Percentiles rank a stretch among this genome's conserved stretches.
Evolutionary conservation across 2,888 invertebrate genomes (phyloP).

Genomic region (Drosophila sordidula): DNA sequence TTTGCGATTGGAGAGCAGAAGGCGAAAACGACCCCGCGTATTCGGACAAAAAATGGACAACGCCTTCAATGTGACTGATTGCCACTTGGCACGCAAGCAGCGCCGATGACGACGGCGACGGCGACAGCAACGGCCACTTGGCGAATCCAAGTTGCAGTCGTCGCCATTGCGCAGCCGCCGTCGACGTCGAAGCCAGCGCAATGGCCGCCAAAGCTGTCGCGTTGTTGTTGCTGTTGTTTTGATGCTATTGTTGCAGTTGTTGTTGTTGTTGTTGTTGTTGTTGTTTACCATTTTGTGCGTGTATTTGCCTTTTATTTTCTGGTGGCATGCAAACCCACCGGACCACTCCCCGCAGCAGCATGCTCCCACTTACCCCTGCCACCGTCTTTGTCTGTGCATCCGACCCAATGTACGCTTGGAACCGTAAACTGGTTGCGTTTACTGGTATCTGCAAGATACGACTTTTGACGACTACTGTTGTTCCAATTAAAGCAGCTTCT

Average conservation of each 20-base stretch:
- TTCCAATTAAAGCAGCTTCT: slow-evolving; percentile 73
- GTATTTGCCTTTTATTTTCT: slow-evolving; percentile 68
- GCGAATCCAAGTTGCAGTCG: slow-evolving; percentile 32
- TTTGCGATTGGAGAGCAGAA: slow-evolving; percentile 76
- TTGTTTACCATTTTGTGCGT: slow-evolving; percentile 65
- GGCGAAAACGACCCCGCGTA: slow-evolving; percentile 59
- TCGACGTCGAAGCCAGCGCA: slow-evolving; percentile 60
- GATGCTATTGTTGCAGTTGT: slow-evolving; percentile 20
- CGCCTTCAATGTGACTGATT: slow-evolving; percentile 77
- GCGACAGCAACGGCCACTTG: slow-evolving; percentile 19
- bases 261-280: slow-evolving; percentile 43
- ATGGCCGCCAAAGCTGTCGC: slow-evolving; percentile 75
- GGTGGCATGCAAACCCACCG: slow-evolving; percentile 63
- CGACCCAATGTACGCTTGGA: slow-evolving; percentile 11
- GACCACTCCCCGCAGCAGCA: slow-evolving; percentile 29
- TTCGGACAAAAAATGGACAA: slow-evolving; percentile 60
- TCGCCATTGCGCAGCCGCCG: slow-evolving; percentile 68
- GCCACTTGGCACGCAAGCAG: slow-evolving; percentile 79
- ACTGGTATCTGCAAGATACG: slow-evolving; percentile 36
- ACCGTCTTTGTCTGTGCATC: neutral
- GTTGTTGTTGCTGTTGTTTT: slow-evolving; percentile 27
- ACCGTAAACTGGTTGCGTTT: slow-evolving; percentile 54
- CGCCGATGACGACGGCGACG: slow-evolving; percentile 7
- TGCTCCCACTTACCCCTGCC: slow-evolving; percentile 5
- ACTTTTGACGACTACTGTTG: slow-evolving; percentile 77